Base-by-base conservation (phyloP, 2,888 invertebrate genomes). In the Nudaria mundana region DNA sequence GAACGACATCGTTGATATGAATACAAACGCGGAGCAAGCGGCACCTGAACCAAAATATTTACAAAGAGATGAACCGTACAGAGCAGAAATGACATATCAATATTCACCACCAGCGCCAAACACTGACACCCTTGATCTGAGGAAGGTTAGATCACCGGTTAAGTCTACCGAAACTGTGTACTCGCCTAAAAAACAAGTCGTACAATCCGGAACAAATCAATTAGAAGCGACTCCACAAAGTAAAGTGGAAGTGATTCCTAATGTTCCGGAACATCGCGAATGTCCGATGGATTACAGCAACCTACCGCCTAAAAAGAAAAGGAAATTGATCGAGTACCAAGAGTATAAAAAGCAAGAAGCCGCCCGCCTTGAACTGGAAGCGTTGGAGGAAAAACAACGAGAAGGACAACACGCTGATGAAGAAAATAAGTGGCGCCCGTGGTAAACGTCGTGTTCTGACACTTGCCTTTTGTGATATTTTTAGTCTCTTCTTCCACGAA, bases 241-340 rank as follows among this genome's bases (percentile, higher is more conserved):
- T 66, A 83, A 80, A 72, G 66, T 71, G 53, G 79, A 78, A 49
- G 65, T 66, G 55, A 53, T 61, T 52, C 51, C 64, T 57, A 73
- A 46, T 71, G 63, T 79, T 71, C 83, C 86, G 74, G 85, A 86
- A 79, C 83, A 76, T 32, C 83, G 85, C 79, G 83, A 86, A 80
- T 81, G 65, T 57, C 72, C 84, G 55, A 86, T 83, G 84, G 85
- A 88, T 77, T 88, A 88, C 78, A 87, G 78, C 71, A 88, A 87
- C 70, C 71, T 88, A 63, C 88, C 88, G 56, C 88, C 88, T 53
- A 88, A 88, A 79, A 88, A 88, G 82, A 88, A 88, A 76, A 85
- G 87, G 72, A 88, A 88, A 71, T 66, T 88, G 60, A 85, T 88
- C 63, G 88, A 88, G 77, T 88, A 88, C 75, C 87, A 88, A 57